A percentile compares a stretch with the other conserved stretches of the same genome.
These are phyloP conservation scores for Lagocephalus sceleratus DNA, from an alignment of 2,797 vertebrate genomes.

Conservation along the genomic window DNA sequence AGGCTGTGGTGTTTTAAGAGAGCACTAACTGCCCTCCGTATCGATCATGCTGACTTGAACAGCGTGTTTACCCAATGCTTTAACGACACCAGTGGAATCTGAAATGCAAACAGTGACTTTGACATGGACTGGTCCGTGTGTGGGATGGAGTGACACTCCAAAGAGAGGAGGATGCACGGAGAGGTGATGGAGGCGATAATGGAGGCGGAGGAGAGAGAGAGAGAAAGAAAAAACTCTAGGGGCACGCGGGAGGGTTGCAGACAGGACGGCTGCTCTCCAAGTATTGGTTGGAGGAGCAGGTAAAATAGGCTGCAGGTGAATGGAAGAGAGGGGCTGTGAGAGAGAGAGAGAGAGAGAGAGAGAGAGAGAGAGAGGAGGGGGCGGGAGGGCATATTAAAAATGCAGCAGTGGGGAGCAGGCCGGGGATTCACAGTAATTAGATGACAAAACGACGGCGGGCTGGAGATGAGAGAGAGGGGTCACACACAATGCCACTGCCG, in stretches of 20 bases:
- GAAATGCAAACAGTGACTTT: conserved; percentile 50
- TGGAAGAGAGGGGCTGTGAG: conserved; percentile 19
- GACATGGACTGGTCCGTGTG: conserved; percentile 45
- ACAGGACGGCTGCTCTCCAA: conserved; percentile 49
- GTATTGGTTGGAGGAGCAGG: conserved; percentile 55
- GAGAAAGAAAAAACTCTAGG: conserved; percentile 52
- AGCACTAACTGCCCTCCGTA: neutral
- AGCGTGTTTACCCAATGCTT: conserved; percentile 63
- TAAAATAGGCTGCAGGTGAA: conserved; percentile 62
- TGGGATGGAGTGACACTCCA: conserved; percentile 59
- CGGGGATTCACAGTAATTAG: conserved; percentile 99
- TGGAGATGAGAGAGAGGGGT: conserved; percentile 97
- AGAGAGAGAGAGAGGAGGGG: conserved; percentile 4
- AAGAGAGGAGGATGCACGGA: conserved; percentile 32
- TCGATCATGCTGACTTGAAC: conserved; percentile 16
- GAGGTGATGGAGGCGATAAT: conserved; percentile 58
- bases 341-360: conserved; percentile 13
- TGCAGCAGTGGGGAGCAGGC: conserved; percentile 95
- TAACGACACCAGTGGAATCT: conserved; percentile 40
- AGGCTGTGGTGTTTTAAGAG: neutral
- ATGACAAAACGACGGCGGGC: conserved; percentile 99
- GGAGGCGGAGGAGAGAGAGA: conserved; percentile 56
- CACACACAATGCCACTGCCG: conserved; percentile 95
- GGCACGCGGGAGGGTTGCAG: conserved; percentile 41
- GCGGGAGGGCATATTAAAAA: conserved; percentile 86